Base-by-base conservation (phyloP, 1,140 invertebrate genomes). In the Drosophila trapezifrons region DNA sequence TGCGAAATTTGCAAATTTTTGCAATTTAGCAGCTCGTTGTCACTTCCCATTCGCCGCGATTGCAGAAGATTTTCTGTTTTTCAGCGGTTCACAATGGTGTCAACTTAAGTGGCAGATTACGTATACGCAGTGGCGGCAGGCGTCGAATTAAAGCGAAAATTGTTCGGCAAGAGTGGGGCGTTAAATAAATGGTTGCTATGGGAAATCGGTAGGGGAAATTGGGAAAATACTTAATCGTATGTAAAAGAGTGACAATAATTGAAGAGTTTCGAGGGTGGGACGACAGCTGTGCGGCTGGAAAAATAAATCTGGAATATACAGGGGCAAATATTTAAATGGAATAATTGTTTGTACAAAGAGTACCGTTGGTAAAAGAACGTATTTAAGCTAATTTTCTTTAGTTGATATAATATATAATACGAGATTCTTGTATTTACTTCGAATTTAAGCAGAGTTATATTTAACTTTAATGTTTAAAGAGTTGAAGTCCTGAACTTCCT, bases 1-100 rank as follows among this genome's bases (percentile, higher is more conserved):
- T 40, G 46, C 40, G 62, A 85, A 81, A 77, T 63, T 76, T 70
- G 73, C 78, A 75, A 78, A 86, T 67, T 78, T 86, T 78, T 75
- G 74, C 78, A 74, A 69, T 74, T 77, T 75, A 75, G 64, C 75
- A 71, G 60, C 51, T 75, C 59, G 56, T 75, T 75, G 52, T 69
- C 64, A 47, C 49, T 27, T 38, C 20, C 13, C 57, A 20, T n/a
- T 37, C 8, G 3, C 18, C 1, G 8, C 12, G 9, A 43, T 20
- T 15, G 18, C 46, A 12, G 17, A 57, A 57, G 51, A 63, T 64
- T 32, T 27, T 22, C 25, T 20, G 17, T 38, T 38, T 54, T 59
- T 64, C 13, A 45, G 58, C 65, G 37, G 35, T 69, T 66, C 46
- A 46, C 32, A 73, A 73, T 73, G 47, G 67, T 73, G 70, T 72